These are phyloP conservation scores for Brachionus sp. DNA, from an alignment of 1,140 invertebrate species.

Conservation along the genomic window DNA sequence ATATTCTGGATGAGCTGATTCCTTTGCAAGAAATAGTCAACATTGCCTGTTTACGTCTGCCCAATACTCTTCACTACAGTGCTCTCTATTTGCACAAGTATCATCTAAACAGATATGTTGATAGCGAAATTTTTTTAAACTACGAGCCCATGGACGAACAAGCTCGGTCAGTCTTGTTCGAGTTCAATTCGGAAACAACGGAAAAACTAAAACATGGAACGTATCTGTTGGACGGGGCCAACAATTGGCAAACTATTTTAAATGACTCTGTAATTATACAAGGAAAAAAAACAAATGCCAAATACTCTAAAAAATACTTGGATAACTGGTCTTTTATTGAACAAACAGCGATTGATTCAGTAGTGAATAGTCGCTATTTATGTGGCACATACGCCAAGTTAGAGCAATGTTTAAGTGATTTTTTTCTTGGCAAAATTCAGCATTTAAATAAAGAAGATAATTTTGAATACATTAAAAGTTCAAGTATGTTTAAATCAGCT, in stretches of 20 bases:
- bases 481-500: slow-evolving; percentile 39
- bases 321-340: slow-evolving; percentile 16
- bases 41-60: slow-evolving; percentile 4
- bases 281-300: not conserved
- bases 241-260: slow-evolving; percentile 12
- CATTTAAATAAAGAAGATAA: not conserved
- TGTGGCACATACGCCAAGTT: slow-evolving; percentile 23
- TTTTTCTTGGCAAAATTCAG: not conserved
- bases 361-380: not conserved
- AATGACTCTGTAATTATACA: not conserved
- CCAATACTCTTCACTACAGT: slow-evolving; percentile 2
- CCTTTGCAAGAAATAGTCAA: slow-evolving; percentile 36
- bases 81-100: not conserved
- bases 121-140: not conserved
- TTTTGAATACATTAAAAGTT: slow-evolving; percentile 23
- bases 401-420: slow-evolving; percentile 21
- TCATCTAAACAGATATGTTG: not conserved
- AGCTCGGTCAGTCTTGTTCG: not conserved
- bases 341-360: not conserved
- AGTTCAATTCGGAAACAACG: not conserved
- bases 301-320: not conserved
- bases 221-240: not conserved
- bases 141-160: not conserved
- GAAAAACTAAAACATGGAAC: not conserved
- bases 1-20: not conserved